Percentiles rank a stretch among this genome's conserved stretches.
Evolutionary conservation across 2,888 invertebrate genomes (phyloP).

Genomic region (Lithosia quadra): DNA sequence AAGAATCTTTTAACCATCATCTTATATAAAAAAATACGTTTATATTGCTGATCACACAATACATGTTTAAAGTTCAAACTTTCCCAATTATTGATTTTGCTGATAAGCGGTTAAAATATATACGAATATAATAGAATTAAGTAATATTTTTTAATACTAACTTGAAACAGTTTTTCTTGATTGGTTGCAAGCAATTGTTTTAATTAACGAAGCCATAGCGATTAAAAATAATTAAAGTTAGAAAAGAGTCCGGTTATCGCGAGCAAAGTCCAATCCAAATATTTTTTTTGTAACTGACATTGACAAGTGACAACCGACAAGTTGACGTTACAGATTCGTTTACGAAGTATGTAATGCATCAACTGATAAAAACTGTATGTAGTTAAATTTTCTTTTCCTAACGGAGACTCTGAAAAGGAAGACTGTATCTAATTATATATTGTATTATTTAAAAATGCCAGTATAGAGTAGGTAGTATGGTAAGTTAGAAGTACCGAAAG

Average conservation of each 20-base stretch:
- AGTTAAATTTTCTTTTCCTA: background rate
- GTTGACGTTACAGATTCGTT: background rate
- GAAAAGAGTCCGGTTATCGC: background rate
- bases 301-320: background rate
- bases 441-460: too few species aligned
- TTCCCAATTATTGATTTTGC: background rate
- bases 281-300: background rate
- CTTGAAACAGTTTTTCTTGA: slow-evolving; percentile 52
- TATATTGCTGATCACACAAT: too few species aligned
- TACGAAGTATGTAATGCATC: background rate
- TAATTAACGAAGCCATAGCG: slow-evolving; percentile 54
- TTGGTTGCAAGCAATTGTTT: slow-evolving; percentile 52
- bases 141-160: slow-evolving; percentile 36
- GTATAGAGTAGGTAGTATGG: too few species aligned
- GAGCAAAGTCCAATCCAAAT: slow-evolving; percentile 9
- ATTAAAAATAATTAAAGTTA: background rate
- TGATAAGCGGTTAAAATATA: background rate
- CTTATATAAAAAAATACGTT: background rate
- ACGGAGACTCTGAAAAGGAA: background rate
- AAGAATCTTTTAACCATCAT: background rate
- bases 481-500: too few species aligned
- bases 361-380: too few species aligned
- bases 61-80: background rate
- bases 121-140: background rate
- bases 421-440: too few species aligned